A percentile compares a stretch with the other conserved stretches of the same genome.
Conservation (phyloP, 1,140 invertebrate genomes). For the Tribolium castaneum region DNA sequence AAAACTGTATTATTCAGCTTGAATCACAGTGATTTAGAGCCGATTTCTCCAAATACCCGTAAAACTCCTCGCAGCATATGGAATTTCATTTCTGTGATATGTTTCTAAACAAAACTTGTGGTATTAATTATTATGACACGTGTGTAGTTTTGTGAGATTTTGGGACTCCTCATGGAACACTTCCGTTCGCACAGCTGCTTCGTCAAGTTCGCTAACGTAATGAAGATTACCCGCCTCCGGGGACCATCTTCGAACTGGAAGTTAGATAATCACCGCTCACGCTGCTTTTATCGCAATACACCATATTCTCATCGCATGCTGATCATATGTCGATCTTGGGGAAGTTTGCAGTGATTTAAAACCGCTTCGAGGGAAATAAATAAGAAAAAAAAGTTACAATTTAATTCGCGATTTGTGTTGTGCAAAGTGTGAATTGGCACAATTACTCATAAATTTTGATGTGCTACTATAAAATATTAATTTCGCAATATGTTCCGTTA, state of each 20-base stretch:
- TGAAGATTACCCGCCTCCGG: slow-evolving; percentile 48
- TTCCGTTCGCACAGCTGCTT: slow-evolving; percentile 43
- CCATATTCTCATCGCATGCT: slow-evolving; percentile 37
- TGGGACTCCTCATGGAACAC: not conserved
- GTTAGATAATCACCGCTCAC: slow-evolving; percentile 48
- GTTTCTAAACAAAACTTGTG: not conserved
- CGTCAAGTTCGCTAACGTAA: slow-evolving; percentile 45
- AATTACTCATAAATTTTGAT: not conserved
- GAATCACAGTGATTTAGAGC: not conserved
- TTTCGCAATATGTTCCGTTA: not conserved
- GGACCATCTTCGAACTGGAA: slow-evolving; percentile 48
- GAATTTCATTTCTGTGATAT: not conserved
- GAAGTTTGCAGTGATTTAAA: not conserved
- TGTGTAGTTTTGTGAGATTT: slow-evolving; percentile 20
- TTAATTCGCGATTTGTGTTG: not conserved
- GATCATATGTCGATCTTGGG: not conserved
- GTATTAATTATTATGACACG: slow-evolving; percentile 27
- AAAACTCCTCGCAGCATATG: not conserved
- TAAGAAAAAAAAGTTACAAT: not conserved
- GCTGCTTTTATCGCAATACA: slow-evolving; percentile 38
- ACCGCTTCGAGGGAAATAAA: not conserved
- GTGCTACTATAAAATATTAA: not conserved
- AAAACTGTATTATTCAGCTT: not conserved
- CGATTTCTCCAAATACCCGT: not conserved
- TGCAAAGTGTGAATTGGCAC: not conserved